Base-by-base conservation (phyloP, 2,888 invertebrate genomes). In the Drosophila pseudotalamancana region DNA sequence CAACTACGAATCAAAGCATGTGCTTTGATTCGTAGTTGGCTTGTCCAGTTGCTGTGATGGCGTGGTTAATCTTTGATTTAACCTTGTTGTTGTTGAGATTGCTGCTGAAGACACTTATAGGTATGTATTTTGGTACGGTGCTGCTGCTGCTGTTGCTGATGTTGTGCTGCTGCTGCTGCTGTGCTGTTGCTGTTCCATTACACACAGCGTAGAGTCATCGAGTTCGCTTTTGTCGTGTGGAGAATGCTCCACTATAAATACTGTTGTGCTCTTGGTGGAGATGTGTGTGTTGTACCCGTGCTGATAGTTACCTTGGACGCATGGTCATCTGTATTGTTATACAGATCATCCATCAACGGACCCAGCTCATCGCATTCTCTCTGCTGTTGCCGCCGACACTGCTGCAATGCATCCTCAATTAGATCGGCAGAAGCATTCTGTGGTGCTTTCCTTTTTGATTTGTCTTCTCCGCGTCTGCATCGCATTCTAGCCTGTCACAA, bases 321-420 rank as follows among this genome's bases (percentile, higher is more conserved):
- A 4, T 40, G 32, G 3, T 40, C 66, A 32, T 60, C 34, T 12
- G 35, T 3, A 4, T 54, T 59, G 11, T 6, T 19, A 39, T 32
- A 69, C 5, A 43, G 0, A 8, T 59, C 54, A 11, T 61, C 31
- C 1, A 49, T 19, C 42, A 18, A 14, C 18, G 9, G 46, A 14
- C 6, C 27, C 34, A 12, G 12, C 11, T 57, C 27, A 14, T 64
- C 48, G 2, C 40, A 48, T 3, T 56, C 21, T 6, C 21, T 4
- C 42, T 25, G 25, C 18, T 4, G 35, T 6, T 25, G 43, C 4
- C 9, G 43, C 6, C 12, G 43, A 6, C n/a, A n/a, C 12, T 29
- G 43, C n/a, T 72, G 72, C n/a, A 72, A 12, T 8, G 66, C 63
- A 61, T 77, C 86, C 34, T 80, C 75, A 35, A 64, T 65, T 12